Percentiles rank a stretch among this genome's conserved stretches.
Conservation (phyloP, 2,797 vertebrate species). For the Onychomys torridus region DNA sequence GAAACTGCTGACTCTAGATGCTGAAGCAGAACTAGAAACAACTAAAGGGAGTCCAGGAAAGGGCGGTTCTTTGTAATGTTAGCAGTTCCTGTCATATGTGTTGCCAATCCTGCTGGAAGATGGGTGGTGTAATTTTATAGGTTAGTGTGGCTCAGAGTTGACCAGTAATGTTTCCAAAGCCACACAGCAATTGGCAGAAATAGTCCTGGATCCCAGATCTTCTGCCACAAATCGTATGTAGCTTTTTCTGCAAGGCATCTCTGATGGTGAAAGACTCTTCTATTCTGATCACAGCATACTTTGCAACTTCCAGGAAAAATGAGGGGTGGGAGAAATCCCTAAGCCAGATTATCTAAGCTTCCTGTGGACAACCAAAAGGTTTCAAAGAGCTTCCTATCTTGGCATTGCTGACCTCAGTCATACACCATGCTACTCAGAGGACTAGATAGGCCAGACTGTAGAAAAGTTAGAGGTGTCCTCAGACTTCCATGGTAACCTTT, state of each 20-base stretch:
- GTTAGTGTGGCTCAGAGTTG: neutral
- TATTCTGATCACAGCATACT: neutral
- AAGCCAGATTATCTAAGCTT: neutral
- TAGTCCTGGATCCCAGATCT: neutral
- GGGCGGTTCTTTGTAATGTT: slow-evolving; percentile 14
- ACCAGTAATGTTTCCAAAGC: neutral
- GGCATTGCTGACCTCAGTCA: neutral
- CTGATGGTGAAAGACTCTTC: neutral
- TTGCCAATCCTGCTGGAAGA: neutral
- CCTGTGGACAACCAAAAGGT: neutral
- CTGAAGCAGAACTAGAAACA: neutral
- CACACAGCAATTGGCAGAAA: neutral
- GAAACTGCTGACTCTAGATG: neutral
- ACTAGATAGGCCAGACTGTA: neutral
- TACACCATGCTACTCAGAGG: neutral
- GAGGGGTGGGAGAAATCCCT: neutral
- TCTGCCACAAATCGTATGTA: neutral
- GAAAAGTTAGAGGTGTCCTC: slow-evolving; percentile 16
- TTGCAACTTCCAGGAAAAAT: neutral
- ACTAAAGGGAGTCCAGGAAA: neutral
- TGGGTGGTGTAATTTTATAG: neutral
- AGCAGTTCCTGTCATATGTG: neutral
- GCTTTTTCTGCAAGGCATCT: neutral
- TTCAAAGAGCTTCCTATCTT: neutral
- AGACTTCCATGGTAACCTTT: neutral